phyloP scores from a whole-genome alignment of 1,140 invertebrate genomes.

The Vanessa tameamea region DNA sequence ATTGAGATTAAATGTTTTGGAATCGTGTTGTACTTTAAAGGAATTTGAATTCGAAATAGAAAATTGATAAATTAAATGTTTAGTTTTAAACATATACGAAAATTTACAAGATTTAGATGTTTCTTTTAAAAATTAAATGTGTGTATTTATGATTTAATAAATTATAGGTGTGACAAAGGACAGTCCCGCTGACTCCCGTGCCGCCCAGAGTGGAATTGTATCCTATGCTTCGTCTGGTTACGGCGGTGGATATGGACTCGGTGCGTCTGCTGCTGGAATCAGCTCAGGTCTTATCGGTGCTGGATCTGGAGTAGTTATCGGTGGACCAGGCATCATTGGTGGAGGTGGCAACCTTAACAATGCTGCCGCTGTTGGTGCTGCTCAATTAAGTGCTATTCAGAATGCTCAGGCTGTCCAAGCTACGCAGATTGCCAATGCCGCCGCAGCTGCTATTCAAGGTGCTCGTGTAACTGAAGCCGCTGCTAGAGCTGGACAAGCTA shows the following conservation, averaged over 20 bases:
- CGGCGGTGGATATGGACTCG: conserved; percentile 32
- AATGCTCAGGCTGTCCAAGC: conserved; percentile 73
- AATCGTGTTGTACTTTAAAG: no score
- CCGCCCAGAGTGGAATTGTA: conserved; percentile 50
- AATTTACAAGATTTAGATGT: neutral
- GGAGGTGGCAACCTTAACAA: conserved; percentile 55
- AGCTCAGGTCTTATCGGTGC: conserved; percentile 13
- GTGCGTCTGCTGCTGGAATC: conserved; percentile 27
- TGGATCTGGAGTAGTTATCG: conserved; percentile 39
- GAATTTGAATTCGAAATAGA: no score
- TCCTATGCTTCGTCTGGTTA: neutral
- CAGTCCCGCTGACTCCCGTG: conserved; percentile 47
- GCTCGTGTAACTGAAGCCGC: conserved; percentile 65
- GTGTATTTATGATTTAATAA: conserved; percentile 2
- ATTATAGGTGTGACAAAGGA: conserved; percentile 50
- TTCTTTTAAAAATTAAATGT: neutral
- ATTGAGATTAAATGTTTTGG: no score
- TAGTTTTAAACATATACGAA: neutral
- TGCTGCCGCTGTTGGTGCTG: conserved; percentile 64
- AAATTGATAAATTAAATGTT: no score
- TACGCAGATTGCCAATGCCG: conserved; percentile 67
- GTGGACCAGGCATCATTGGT: conserved; percentile 33
- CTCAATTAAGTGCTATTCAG: conserved; percentile 71
- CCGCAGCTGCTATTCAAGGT: conserved; percentile 67
- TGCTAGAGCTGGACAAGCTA: conserved; percentile 60